Evolutionary conservation across 2,113 vertebrate species (phyloP).

Genomic region (Zapus hudsonius): DNA sequence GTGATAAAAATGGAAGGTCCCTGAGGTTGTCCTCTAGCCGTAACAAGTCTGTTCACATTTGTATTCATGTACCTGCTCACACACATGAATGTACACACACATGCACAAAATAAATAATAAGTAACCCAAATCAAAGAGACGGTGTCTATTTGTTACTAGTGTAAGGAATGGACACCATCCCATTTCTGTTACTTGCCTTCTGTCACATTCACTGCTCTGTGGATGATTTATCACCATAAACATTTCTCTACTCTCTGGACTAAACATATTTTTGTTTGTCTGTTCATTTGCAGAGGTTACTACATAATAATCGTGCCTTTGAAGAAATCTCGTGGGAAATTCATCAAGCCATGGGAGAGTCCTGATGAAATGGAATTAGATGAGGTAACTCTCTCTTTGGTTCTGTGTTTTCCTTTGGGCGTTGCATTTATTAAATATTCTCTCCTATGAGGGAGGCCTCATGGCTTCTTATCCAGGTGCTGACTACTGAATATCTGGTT

Average conservation of each 20-base stretch:
- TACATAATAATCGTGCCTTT: slow-evolving; percentile 98
- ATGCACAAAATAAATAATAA: no score
- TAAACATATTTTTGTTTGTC: slow-evolving; percentile 64
- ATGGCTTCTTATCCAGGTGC: slow-evolving; percentile 3
- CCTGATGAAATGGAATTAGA: slow-evolving; percentile 99
- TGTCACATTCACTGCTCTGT: not conserved
- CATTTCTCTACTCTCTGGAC: slow-evolving; percentile 30
- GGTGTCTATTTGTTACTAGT: slow-evolving; percentile 66
- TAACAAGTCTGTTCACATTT: no score
- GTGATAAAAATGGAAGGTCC: no score
- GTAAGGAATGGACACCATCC: not conserved
- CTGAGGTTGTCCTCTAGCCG: no score
- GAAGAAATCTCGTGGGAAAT: slow-evolving; percentile 98
- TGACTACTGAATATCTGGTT: slow-evolving; percentile 56
- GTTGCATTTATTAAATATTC: slow-evolving; percentile 39
- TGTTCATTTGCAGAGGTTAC: slow-evolving; percentile 91
- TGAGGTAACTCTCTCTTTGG: slow-evolving; percentile 88
- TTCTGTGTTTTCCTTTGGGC: not conserved
- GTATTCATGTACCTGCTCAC: no score
- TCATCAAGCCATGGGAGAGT: slow-evolving; percentile 96
- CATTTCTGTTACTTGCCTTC: slow-evolving; percentile 48
- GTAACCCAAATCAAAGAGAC: slow-evolving; percentile 47
- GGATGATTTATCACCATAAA: slow-evolving; percentile 18
- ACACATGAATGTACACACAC: no score
- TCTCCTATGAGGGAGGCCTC: not conserved